A percentile compares a stretch with the other conserved stretches of the same genome.
Conservation (phyloP, 2,888 invertebrate genomes). For the Synanthedon formicaeformis region DNA sequence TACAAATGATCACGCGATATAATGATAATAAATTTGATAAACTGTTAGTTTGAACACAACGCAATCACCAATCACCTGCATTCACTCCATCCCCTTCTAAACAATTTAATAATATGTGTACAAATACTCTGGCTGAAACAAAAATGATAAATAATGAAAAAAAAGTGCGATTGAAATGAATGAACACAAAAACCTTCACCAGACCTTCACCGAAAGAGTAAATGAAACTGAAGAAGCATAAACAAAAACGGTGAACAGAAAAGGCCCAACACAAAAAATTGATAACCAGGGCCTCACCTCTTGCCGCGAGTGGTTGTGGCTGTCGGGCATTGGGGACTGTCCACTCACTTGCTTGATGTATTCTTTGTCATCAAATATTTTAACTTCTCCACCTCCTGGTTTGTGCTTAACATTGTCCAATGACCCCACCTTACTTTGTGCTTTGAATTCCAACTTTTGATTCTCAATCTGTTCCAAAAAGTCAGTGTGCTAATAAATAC, state of each 20-base stretch:
- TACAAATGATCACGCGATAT: slow-evolving; percentile 9
- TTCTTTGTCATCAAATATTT: slow-evolving; percentile 93
- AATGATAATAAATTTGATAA: slow-evolving; percentile 6
- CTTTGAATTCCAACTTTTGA: slow-evolving; percentile 92
- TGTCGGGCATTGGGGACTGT: slow-evolving; percentile 48
- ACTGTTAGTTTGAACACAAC: slow-evolving; percentile 13
- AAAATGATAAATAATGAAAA: slow-evolving; percentile 21
- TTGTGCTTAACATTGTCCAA: slow-evolving; percentile 91
- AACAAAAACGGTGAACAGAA: slow-evolving; percentile 6
- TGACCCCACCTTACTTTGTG: slow-evolving; percentile 91
- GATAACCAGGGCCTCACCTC: slow-evolving; percentile 52
- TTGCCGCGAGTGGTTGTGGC: slow-evolving; percentile 51
- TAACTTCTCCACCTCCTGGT: slow-evolving; percentile 93
- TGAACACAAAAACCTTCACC: slow-evolving; percentile 31
- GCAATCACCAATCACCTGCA: slow-evolving; percentile 5
- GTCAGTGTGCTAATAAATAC: slow-evolving; percentile 45
- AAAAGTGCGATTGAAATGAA: slow-evolving; percentile 12
- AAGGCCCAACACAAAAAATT: slow-evolving; percentile 13
- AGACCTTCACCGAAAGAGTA: slow-evolving; percentile 34
- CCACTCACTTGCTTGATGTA: slow-evolving; percentile 83
- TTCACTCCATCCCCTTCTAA: slow-evolving; percentile 1
- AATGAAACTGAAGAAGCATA: slow-evolving; percentile 11
- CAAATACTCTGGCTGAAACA: slow-evolving; percentile 68
- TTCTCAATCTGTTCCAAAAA: slow-evolving; percentile 81
- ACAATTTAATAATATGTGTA: slow-evolving; percentile 61